These are phyloP conservation scores for Enteromius anoplus DNA, from an alignment of 2,797 vertebrate species.

Conservation along the genomic window DNA sequence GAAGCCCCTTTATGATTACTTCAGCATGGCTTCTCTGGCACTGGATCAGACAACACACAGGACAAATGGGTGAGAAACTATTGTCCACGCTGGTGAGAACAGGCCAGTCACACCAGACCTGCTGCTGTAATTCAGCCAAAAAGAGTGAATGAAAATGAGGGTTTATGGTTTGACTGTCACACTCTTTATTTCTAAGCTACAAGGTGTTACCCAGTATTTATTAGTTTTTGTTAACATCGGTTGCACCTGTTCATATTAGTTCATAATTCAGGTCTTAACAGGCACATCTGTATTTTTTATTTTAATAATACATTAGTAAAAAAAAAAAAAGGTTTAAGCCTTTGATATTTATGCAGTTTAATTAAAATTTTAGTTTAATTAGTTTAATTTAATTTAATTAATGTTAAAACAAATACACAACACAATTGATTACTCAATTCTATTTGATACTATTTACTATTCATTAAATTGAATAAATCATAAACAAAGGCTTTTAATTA, in stretches of 20 bases:
- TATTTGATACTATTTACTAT: neutral
- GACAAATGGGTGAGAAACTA: constrained; percentile 57
- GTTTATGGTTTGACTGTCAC: neutral
- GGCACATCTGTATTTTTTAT: too few relatives aligned
- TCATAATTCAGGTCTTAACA: neutral
- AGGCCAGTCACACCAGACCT: constrained; percentile 10
- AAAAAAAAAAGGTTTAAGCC: neutral
- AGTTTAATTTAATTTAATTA: too few relatives aligned
- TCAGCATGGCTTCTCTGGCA: constrained; percentile 73
- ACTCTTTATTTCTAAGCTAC: neutral
- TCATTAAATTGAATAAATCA: neutral
- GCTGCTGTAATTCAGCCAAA: constrained; percentile 22
- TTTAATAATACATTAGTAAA: neutral
- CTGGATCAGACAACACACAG: constrained; percentile 69
- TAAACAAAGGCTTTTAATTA: neutral
- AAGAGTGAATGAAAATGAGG: neutral
- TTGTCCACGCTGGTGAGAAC: constrained; percentile 35
- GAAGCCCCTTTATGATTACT: constrained; percentile 70
- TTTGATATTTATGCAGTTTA: neutral
- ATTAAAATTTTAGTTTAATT: neutral
- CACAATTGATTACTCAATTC: neutral
- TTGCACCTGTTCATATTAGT: neutral
- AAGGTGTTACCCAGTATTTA: neutral
- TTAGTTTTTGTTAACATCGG: neutral
- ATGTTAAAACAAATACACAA: neutral